Evolutionary conservation across 2,113 vertebrate species (phyloP), one percentile per base, ranked within the genome.

Genomic region (Triplophysa siluroides): DNA sequence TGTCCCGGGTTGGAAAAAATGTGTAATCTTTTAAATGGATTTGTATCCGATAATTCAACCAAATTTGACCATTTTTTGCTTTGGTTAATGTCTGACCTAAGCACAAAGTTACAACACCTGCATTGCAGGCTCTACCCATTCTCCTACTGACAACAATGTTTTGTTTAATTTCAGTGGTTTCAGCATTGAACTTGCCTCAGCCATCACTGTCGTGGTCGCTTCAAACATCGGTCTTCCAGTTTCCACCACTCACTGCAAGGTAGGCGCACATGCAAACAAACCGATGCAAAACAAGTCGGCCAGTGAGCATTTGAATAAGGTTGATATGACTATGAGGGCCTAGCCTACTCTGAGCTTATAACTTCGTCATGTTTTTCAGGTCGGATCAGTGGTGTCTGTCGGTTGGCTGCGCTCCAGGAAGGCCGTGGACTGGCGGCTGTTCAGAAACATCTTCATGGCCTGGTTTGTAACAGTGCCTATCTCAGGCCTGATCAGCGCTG

Each of bases 391-490:
- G 43, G 97, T 99, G 0, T 96, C 98, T 0, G 97, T 99, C 8
- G 98, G 97, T 66, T 99, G 97, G 97, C 93, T 99, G 67, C 95
- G 96, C 38, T 98, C 98, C 50, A 94, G 80, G 84, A 99, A 98
- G 83, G 95, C 97, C 0, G 98, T 99, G 19, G 98, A 99, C 76
- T 99, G 98, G 97, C 92, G 94, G 7, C 94, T 99, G 50, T 99
- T 99, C 88, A 94, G 96, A 10, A 99, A 99, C 88, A 99, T 99
- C 92, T 99, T 99, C 86, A 90, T 98, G 95, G 97, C 98, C 1
- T 99, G 97, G 98, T 99, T 99, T 0, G 98, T 98, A 83, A 98
- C 98, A 0, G 97, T 99, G 45, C 97, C 97, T 47, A 98, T 99
- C 85, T 96, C 98, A 0, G 97, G 97, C 1, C 85, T 99, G 50